These are phyloP conservation scores for Anarsia innoxiella DNA, from an alignment of 2,888 invertebrate genomes.

Conservation along the genomic window DNA sequence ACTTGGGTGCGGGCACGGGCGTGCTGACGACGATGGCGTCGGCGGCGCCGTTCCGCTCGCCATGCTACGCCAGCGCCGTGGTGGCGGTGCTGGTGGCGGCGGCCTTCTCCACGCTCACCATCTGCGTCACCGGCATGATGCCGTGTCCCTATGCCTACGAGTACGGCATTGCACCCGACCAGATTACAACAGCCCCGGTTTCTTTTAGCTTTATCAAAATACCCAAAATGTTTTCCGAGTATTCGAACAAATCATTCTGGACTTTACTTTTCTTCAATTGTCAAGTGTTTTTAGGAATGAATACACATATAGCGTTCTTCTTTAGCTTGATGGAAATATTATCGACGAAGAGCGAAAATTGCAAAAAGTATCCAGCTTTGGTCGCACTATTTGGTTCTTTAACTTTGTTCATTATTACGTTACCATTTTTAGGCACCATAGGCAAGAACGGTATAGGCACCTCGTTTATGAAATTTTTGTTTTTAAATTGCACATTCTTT, in stretches of 20 bases:
- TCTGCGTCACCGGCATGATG: conserved; percentile 42
- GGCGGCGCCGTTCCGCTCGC: conserved; percentile 41
- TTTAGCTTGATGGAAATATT: conserved; percentile 37
- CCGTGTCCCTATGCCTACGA: conserved; percentile 47
- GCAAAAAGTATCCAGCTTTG: conserved; percentile 39
- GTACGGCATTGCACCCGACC: conserved; percentile 26
- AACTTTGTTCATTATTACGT: conserved; percentile 35
- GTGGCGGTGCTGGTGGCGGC: conserved; percentile 32
- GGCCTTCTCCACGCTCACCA: conserved; percentile 29
- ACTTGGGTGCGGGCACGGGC: conserved; percentile 46
- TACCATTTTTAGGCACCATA: conserved; percentile 38
- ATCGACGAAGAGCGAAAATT: conserved; percentile 23
- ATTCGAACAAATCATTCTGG: conserved; percentile 33
- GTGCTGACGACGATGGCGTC: conserved; percentile 41
- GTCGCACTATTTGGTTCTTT: conserved; percentile 26
- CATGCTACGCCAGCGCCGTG: conserved; percentile 49
- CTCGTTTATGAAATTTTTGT: conserved; percentile 26
- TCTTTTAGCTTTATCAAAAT: conserved; percentile 44
- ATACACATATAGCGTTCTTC: conserved; percentile 31
- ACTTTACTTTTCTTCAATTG: conserved; percentile 37
- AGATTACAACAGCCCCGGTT: conserved; percentile 27
- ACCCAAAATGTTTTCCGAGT: conserved; percentile 43
- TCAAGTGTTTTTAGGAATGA: conserved; percentile 31
- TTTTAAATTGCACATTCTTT: conserved; percentile 30
- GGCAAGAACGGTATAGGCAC: conserved; percentile 29